These are phyloP conservation scores for Ictalurus furcatus DNA, from an alignment of 2,113 vertebrate species.

Conservation along the genomic window DNA sequence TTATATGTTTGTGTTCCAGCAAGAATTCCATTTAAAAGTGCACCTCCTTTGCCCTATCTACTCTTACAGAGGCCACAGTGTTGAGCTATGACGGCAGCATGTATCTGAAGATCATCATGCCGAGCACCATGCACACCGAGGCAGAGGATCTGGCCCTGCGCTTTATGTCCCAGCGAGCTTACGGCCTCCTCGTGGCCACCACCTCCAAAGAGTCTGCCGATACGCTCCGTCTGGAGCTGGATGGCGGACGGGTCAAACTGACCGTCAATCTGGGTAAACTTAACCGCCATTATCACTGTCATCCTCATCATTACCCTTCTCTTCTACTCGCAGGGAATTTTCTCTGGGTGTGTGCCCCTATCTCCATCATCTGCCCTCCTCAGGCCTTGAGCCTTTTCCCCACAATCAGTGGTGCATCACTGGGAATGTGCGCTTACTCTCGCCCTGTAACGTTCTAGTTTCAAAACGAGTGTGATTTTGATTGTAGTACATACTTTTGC, in stretches of 20 bases:
- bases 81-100: constrained; percentile 95
- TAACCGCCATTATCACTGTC: neutral
- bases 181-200: constrained; percentile 91
- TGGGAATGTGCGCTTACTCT: neutral
- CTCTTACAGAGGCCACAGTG: constrained; percentile 84
- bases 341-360: constrained; percentile 1
- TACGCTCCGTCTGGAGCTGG: constrained; percentile 91
- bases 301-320: neutral
- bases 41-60: neutral
- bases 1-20: neutral
- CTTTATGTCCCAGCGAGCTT: constrained; percentile 94
- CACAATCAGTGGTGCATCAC: neutral
- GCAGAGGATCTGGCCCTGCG: constrained; percentile 89
- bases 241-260: constrained; percentile 89
- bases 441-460: neutral
- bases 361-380: constrained; percentile 38
- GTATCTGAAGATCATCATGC: constrained; percentile 93
- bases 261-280: constrained; percentile 91
- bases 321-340: constrained; percentile 15
- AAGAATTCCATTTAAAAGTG: neutral
- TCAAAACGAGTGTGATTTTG: neutral
- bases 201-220: constrained; percentile 93
- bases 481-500: neutral
- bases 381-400: constrained; percentile 23
- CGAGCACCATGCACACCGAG: constrained; percentile 86